These are phyloP conservation scores for Thalassarche chlororhynchos DNA, from an alignment of 2,113 vertebrate species.

Conservation along the genomic window DNA sequence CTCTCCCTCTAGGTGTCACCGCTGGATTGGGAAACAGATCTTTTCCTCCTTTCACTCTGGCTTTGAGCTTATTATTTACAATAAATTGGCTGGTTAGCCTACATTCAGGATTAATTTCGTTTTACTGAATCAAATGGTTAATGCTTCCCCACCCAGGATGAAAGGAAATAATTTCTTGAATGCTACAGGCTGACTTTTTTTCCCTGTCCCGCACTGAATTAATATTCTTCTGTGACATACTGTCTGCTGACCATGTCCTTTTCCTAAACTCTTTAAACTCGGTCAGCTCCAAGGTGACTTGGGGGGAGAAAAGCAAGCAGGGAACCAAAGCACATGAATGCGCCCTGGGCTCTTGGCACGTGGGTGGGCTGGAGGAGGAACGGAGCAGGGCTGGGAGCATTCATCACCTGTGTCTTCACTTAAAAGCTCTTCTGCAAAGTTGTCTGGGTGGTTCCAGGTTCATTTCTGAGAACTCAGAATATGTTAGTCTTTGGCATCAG, in stretches of 20 bases:
- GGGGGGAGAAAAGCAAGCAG: not conserved
- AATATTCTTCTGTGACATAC: not conserved
- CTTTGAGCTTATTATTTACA: not conserved
- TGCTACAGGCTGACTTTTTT: not conserved
- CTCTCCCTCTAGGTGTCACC: conserved; percentile 43
- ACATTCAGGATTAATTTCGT: not conserved
- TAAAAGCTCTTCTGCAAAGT: not conserved
- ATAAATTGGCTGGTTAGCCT: fast-evolving
- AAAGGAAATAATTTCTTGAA: not conserved
- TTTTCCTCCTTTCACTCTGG: not conserved
- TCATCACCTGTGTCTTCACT: not conserved
- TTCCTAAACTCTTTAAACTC: not conserved
- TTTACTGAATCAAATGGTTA: not conserved
- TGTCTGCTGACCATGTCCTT: not conserved
- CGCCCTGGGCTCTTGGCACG: not conserved
- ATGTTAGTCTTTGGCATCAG: not conserved
- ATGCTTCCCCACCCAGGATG: not conserved
- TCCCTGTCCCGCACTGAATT: not conserved
- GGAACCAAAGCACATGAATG: not conserved
- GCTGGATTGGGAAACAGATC: not conserved
- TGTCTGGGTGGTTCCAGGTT: not conserved
- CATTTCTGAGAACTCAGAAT: not conserved
- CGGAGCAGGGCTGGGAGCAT: not conserved
- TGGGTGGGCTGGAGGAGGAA: not conserved
- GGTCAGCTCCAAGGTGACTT: not conserved